Base-by-base conservation (phyloP, 2,797 vertebrate species). In the Muscicapa comitata region DNA sequence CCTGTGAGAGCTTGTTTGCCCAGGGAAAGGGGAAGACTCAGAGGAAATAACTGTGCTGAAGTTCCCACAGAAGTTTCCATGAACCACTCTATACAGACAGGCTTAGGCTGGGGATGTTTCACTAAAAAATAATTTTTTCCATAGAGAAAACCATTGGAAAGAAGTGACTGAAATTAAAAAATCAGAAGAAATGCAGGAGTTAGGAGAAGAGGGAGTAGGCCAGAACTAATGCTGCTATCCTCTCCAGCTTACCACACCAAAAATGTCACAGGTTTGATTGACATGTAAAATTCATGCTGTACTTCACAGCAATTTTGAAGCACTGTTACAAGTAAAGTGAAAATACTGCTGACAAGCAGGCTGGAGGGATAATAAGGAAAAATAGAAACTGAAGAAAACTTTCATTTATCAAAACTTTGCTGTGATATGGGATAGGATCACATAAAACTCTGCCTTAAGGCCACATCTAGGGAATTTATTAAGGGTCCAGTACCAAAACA, bases 221-320 rank as follows among this genome's bases (percentile, higher is more conserved):
- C 58, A 71, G 58, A 87, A 45, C 21, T 2, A 4, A 73, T 17
- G 31, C 19, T 50, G 11, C 40, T 47, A 6, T 86, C 48, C 58
- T 31, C 65, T 93, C 48, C 80, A 86, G 53, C 45, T 74, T 67
- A 77, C 38, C 57, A 54, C 38, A 80, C 59, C 38, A 79, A 73
- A 86, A 66, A 84, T 80, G 57, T 66, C 73, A 74, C n/a, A 58
- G 35, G 6, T 45, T 80, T 74, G 40, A 93, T 6, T 62, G 84
- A 58, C 65, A 59, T 2, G 0, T 31, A 37, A 77, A 77, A 86
- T 62, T 47, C 35, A 6, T 20, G 54, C 18, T 35, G n/a, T 16
- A 15, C 26, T 83, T 80, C 19, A 55, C 35, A 67, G 61, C 48
- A 67, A 76, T 86, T 81, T 48, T 74, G 53, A 67, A 71, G 28